These are phyloP conservation scores for Sanderia malayensis DNA, from an alignment of 30 jellyfish, hydroid and myxozoan species.

Conservation along the genomic window DNA sequence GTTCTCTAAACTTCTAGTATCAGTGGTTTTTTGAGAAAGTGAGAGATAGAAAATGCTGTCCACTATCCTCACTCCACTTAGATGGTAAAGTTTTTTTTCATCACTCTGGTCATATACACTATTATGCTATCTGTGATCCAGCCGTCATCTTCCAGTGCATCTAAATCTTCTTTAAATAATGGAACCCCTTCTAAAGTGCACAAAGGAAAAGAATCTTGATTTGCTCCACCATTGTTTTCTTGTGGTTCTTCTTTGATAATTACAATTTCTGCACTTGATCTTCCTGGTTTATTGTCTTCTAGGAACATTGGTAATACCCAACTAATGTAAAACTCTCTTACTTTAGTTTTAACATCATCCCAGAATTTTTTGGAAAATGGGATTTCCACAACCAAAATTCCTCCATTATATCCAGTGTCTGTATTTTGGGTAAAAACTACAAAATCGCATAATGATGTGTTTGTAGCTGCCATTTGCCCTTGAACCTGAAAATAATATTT, in stretches of 20 bases:
- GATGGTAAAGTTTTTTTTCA: neutral
- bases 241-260: too few species aligned
- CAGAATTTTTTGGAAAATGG: too few species aligned
- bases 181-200: conserved; percentile 4
- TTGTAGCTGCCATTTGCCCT: conserved; percentile 20
- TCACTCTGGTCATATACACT: neutral
- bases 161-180: conserved; percentile 10
- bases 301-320: conserved; percentile 14
- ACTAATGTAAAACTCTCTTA: conserved; percentile 7
- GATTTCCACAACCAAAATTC: too few species aligned
- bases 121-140: conserved; percentile 22
- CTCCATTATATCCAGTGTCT: too few species aligned
- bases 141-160: conserved; percentile 12
- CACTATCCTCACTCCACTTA: neutral
- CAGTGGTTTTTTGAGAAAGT: neutral
- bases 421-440: too few species aligned
- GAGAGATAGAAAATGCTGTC: neutral
- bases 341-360: conserved; percentile 5
- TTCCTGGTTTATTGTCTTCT: too few species aligned
- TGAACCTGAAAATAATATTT: conserved; percentile 32
- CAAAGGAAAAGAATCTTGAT: neutral
- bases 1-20: neutral
- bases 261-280: too few species aligned
- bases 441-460: conserved; percentile 1
- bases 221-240: too few species aligned